A percentile compares a stretch with the other conserved stretches of the same genome.
These are phyloP conservation scores for Lacerta viridis DNA, from an alignment of 2,797 vertebrate species.

Conservation along the genomic window DNA sequence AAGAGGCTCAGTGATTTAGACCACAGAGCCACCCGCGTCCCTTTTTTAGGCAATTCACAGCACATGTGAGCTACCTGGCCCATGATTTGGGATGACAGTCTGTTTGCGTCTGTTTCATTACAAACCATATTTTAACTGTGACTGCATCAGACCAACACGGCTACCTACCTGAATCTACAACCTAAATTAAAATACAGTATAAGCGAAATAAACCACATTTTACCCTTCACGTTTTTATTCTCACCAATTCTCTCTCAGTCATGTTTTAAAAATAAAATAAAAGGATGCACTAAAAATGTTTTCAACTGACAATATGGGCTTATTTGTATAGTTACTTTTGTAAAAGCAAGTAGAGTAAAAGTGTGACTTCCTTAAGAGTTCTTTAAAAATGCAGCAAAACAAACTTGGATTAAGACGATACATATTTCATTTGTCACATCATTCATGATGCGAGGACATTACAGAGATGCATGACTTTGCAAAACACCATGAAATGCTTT, in stretches of 20 bases:
- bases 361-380: not conserved
- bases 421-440: not conserved
- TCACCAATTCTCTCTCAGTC: not conserved
- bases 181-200: not conserved
- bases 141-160: too few species aligned
- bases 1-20: too few species aligned
- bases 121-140: not conserved
- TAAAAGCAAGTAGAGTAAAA: not conserved
- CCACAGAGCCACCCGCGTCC: too few species aligned
- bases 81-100: not conserved
- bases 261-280: not conserved
- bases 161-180: not conserved
- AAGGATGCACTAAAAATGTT: not conserved
- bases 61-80: not conserved
- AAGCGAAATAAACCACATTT: not conserved
- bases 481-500: slow-evolving; percentile 8
- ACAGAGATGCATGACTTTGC: not conserved
- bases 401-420: not conserved
- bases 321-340: not conserved
- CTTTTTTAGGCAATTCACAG: too few species aligned
- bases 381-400: not conserved
- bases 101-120: not conserved
- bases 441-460: not conserved
- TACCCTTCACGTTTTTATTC: not conserved
- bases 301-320: not conserved